phyloP scores from a whole-genome alignment of 2,797 vertebrate genomes.

The Anisognathus igniventris region DNA sequence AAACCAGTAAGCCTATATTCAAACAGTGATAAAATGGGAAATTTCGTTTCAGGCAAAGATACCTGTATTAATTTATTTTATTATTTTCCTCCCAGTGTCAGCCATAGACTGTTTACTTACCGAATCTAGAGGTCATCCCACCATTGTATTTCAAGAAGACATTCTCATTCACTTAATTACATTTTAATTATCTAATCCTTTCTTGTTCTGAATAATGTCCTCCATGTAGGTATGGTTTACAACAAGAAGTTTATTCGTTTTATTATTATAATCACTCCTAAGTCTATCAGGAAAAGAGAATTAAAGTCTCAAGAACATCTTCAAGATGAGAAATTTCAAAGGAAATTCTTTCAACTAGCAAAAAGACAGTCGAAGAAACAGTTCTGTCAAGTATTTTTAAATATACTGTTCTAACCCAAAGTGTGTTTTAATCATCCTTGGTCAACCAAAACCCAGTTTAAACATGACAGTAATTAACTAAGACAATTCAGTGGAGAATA shows the following conservation, averaged over 20 bases:
- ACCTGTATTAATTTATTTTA: not conserved
- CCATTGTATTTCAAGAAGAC: not conserved
- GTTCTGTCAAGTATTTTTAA: not conserved
- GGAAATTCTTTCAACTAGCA: not conserved
- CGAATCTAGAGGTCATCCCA: not conserved
- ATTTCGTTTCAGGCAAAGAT: not conserved
- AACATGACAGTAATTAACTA: not conserved
- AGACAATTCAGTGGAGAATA: not conserved
- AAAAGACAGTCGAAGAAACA: not conserved
- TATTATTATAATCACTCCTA: not conserved
- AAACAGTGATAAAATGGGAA: not conserved
- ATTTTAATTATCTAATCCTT: not conserved
- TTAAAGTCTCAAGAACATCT: not conserved
- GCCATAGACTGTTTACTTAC: not conserved
- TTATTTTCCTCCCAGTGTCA: not conserved
- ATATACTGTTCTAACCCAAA: not conserved
- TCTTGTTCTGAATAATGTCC: not conserved
- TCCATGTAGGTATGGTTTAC: not conserved
- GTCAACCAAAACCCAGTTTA: not conserved
- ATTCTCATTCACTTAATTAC: not conserved
- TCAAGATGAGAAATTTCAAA: not conserved
- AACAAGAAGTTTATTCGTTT: not conserved
- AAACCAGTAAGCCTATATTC: not conserved
- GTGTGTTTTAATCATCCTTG: not conserved
- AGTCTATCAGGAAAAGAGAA: not conserved